These are phyloP conservation scores for Recurvirostra avosetta DNA, from an alignment of 2,113 vertebrate genomes.

Conservation along the genomic window DNA sequence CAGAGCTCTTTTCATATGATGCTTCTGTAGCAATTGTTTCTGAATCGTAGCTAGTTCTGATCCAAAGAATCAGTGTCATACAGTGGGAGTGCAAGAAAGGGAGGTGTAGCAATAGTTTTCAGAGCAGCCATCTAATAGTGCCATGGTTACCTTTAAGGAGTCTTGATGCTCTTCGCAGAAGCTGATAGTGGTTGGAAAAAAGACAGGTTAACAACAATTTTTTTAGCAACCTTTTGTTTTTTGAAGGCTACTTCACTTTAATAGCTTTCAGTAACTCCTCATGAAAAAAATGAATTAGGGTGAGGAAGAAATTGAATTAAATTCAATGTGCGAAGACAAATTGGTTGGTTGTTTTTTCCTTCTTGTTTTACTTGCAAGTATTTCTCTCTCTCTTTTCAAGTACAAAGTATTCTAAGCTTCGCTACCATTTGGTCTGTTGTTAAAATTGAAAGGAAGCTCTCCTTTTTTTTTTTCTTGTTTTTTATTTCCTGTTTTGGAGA, in stretches of 20 bases:
- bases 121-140: neutral
- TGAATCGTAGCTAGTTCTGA: neutral
- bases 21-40: neutral
- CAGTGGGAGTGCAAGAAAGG: neutral
- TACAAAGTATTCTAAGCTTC: neutral
- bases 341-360: neutral
- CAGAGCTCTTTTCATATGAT: neutral
- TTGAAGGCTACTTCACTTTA: neutral
- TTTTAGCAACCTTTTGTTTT: neutral
- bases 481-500: neutral
- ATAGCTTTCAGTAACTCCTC: neutral
- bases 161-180: neutral
- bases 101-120: neutral
- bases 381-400: neutral
- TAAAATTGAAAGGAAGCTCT: neutral
- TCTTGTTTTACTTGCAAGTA: neutral
- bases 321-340: neutral
- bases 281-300: neutral
- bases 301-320: neutral
- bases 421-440: neutral
- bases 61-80: neutral
- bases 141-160: neutral
- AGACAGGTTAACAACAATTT: neutral
- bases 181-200: neutral
- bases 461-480: too few species aligned